phyloP scores from a whole-genome alignment of 2,113 vertebrate genomes.

The Aix galericulata region DNA sequence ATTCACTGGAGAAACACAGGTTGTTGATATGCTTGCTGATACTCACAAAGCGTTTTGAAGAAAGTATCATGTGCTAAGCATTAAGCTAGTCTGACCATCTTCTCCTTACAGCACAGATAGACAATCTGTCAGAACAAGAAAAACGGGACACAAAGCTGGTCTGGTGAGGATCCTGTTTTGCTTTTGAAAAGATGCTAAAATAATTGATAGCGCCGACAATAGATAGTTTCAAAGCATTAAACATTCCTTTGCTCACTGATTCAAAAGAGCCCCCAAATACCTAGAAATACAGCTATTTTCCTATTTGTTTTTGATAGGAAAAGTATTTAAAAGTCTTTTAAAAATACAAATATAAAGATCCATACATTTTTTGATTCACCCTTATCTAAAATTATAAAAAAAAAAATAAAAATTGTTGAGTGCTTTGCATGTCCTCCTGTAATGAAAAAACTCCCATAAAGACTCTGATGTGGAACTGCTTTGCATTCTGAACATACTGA shows the following conservation, averaged over 20 bases:
- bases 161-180: constrained; percentile 29
- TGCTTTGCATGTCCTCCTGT: constrained; percentile 8
- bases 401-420: neutral
- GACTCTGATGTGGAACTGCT: constrained; percentile 34
- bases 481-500: constrained; percentile 37
- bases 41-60: constrained; percentile 13
- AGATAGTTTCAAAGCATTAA: constrained; percentile 42
- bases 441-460: constrained; percentile 35
- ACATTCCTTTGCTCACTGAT: constrained; percentile 41
- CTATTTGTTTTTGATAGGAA: constrained; percentile 32
- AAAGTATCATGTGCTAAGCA: neutral
- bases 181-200: constrained; percentile 55
- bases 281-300: constrained; percentile 34
- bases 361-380: constrained; percentile 38
- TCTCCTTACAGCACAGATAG: constrained; percentile 14
- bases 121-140: constrained; percentile 33
- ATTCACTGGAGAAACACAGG: neutral
- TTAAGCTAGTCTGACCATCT: neutral
- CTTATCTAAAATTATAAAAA: constrained; percentile 47
- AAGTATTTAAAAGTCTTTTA: constrained; percentile 17
- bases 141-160: neutral
- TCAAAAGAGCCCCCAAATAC: constrained; percentile 43
- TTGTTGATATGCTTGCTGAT: neutral
- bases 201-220: constrained; percentile 50
- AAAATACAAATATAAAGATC: constrained; percentile 55